Base-by-base conservation (phyloP, 2,113 vertebrate species). In the Turdus rufiventris region DNA sequence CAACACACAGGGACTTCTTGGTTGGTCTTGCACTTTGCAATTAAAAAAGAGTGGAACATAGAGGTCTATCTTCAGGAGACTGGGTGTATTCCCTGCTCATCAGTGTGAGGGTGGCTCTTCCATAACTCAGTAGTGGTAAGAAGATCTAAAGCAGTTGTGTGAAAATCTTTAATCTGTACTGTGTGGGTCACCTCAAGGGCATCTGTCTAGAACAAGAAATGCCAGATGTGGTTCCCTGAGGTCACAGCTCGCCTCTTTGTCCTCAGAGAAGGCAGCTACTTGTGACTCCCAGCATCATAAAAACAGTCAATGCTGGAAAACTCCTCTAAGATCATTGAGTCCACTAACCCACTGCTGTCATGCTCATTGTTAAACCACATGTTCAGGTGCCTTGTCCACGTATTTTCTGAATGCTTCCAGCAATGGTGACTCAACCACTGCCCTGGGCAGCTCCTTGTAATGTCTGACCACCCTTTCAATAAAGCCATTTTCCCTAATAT, bases 51-150 rank as follows among this genome's bases (percentile, higher is more conserved):
- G 8, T 12, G 6, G n/a, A 74, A 40, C 0, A 3, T 8, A 56
- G 12, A 42, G 6, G 18, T 7, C 4, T 48, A n/a, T 19, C 0
- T 0, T 62, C 11, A 50, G 29, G 34, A 45, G 18, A 61, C 6
- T 0, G 3, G 53, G 16, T 33, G 12, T 2, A 4, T 67, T 88
- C n/a, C 14, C 28, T 20, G 24, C 11, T 89, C 1, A 0, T 28
- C 24, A 23, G 21, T 26, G 17, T 10, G 42, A 53, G 8, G 4
- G 5, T 60, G 7, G 12, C 8, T 5, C 5, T 72, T 56, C 31
- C 31, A 5, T 34, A 61, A 51, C 15, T 31, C 8, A 89, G 26
- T 5, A 60, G 16, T 10, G 9, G 5, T 13, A 58, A 63, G 45
- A 50, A 73, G 12, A 48, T 28, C 10, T 33, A 24, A 73, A 47